Evolutionary conservation across 2,113 vertebrate genomes (phyloP), one percentile per base, ranked within the genome.

Genomic region (Rana temporaria): DNA sequence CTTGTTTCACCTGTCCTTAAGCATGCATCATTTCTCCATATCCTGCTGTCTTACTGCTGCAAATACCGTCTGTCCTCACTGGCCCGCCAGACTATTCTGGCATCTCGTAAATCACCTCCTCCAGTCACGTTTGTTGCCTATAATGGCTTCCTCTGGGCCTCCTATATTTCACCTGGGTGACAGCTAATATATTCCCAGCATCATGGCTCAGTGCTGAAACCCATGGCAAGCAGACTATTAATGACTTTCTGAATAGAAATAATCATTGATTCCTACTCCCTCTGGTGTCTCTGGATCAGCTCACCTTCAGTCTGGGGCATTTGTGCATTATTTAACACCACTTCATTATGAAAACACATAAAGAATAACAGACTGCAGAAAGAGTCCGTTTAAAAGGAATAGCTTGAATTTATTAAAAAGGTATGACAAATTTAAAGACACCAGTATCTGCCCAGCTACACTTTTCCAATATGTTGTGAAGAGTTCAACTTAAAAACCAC

Each of bases 131-230:
- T 75, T 11, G 18, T 7, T 75, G 81, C 71, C 71, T 60, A 52
- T 82, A 76, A 76, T 82, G 72, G 81, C 32, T 82, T 82, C 81
- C 81, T 82, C 55, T 82, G 81, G 81, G 81, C 53, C 53, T 68
- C 20, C 64, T 67, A 82, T 82, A 82, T 76, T 82, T 82, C 64
- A 82, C 32, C n/a, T 76, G 72, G 81, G 71, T 76, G 81, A 82
- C 81, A 82, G 71, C 59, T 68, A 67, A 82, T 82, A 82, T 76
- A 68, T 82, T 76, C 63, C 71, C 63, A 60, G 55, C 32, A 48
- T 76, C 55, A 68, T 18, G 16, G 80, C 62, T 67, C 7, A 38
- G 60, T 38, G 62, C 19, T 74, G 70, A 76, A 68, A 67, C 63
- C 17, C 71, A 26, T 60, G 71, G 81, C 71, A 76, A 63, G 32